Evolutionary conservation across 2,113 vertebrate genomes (phyloP), one percentile per base, ranked within the genome.

Genomic region (Sclerurus mexicanus): DNA sequence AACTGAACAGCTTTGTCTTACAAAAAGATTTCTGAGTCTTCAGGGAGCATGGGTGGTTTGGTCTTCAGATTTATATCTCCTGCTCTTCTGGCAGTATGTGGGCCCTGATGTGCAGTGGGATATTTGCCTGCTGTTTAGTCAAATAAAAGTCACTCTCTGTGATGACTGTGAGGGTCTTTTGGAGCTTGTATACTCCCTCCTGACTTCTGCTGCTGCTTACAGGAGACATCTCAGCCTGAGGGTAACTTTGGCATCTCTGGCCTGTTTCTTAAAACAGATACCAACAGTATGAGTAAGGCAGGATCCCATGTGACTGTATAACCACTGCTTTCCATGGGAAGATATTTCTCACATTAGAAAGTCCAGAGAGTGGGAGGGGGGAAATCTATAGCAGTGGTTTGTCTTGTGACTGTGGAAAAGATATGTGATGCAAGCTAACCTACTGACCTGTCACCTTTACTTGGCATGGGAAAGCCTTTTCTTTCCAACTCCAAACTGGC

Each of bases 271-370:
- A 66, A 93, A 93, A 14, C 0, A 2, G 80, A 93, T 88, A 85
- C 85, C 90, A 96, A 88, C 50, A 80, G 76, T 9, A n/a, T 96
- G 96, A 96, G 56, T 89, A 92, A 95, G 86, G 28, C 88, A 58
- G 80, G 68, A 87, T 96, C 86, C 93, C 95, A 19, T 87, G 95
- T 90, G 96, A 84, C 86, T 73, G 18, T 3, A 14, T 39, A 93
- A 95, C 93, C 77, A 87, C 86, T 72, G 90, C 86, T 93, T 93
- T 96, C 80, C 88, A 78, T 69, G 90, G 92, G 92, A 96, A 95
- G 93, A 90, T 92, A 92, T 90, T 96, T 95, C 80, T 90, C 88
- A 81, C 12, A 53, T 87, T 94, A 94, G 69, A 94, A 93, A 92
- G 85, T 75, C 86, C 90, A 87, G 77, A 0, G 46, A 90, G 93